Evolutionary conservation across 2,888 invertebrate species (phyloP).

Genomic region (Idaea dimidiata): DNA sequence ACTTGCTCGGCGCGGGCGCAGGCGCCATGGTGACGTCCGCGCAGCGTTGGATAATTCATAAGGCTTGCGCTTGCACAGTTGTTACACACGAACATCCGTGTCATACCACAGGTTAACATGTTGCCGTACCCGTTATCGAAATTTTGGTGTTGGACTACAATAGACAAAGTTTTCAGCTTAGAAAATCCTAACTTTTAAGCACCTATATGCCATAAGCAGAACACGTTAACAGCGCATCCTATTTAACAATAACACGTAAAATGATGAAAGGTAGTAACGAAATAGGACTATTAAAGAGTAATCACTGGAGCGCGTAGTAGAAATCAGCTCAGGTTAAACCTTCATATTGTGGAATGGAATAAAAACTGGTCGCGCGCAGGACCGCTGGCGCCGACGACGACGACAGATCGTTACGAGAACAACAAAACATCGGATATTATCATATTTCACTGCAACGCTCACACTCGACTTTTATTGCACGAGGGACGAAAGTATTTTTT

Average conservation of each 20-base stretch:
- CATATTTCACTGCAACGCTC: constrained; percentile 68
- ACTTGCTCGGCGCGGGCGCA: constrained; percentile 35
- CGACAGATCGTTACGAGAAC: constrained; percentile 49
- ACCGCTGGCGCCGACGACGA: constrained; percentile 28
- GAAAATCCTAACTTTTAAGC: neutral
- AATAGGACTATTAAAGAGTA: constrained; percentile 31
- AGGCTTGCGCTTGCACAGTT: constrained; percentile 48
- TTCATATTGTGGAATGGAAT: constrained; percentile 57
- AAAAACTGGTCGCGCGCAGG: constrained; percentile 54
- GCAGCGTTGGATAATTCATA: constrained; percentile 74
- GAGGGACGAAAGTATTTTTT: constrained; percentile 31
- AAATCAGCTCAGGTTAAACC: constrained; percentile 60
- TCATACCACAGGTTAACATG: constrained; percentile 36
- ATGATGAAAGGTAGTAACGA: neutral
- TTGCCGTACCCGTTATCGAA: constrained; percentile 52
- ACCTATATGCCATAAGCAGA: neutral
- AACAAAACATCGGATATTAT: constrained; percentile 58
- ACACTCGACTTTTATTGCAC: constrained; percentile 56
- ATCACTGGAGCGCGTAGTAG: constrained; percentile 44
- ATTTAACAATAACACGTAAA: constrained; percentile 3
- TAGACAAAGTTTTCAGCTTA: neutral
- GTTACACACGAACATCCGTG: neutral
- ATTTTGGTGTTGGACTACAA: neutral
- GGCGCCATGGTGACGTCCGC: constrained; percentile 63
- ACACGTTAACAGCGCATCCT: constrained; percentile 24